Base-by-base conservation (phyloP, 2,113 vertebrate genomes). In the Lanius ludovicianus region DNA sequence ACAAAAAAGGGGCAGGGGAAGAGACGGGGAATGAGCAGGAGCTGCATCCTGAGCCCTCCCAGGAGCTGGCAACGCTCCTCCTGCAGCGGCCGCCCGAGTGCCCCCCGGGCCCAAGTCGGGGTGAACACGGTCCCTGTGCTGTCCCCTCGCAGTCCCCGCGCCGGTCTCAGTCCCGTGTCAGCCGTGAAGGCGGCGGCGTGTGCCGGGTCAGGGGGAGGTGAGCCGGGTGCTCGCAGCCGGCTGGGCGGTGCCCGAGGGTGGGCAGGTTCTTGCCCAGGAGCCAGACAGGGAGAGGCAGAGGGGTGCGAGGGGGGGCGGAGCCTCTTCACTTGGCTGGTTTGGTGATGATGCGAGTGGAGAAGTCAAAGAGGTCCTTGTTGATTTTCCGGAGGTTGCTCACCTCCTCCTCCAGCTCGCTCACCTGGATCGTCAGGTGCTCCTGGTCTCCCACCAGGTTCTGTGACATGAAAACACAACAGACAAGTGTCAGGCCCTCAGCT, bases 311-410 rank as follows among this genome's bases (percentile, higher is more conserved):
- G 88, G 55, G 24, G 74, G 62, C 84, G 87, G 39, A 27, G 79
- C 94, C 87, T 47, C 74, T 86, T 96, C 96, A 98, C 77, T 99
- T 98, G 83, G 97, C 55, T 4, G 97, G 98, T 70, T 99, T 99
- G 13, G 99, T 99, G 86, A 99, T 98, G 85, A 99, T 98, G 91
- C 98, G 98, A 13, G 98, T 98, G 10, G 99, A 99, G 96, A 99
- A 99, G 93, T 99, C 99, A 3, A 99, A 99, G 53, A 99, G 98
- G 95, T 99, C 98, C 65, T 99, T 99, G 98, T 99, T 99, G 98
- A 99, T 98, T 83, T 99, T 99, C 84, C 99, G 98, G 93, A 99
- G 98, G 57, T 98, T 99, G 83, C 98, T 98, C 87, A 99, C 98
- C 94, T 99, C 99, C 31, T 99, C 99, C 80, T 99, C 99, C 68